Conservation (phyloP, 2,888 invertebrate species). For the Drosophila pseudotalamancana region DNA sequence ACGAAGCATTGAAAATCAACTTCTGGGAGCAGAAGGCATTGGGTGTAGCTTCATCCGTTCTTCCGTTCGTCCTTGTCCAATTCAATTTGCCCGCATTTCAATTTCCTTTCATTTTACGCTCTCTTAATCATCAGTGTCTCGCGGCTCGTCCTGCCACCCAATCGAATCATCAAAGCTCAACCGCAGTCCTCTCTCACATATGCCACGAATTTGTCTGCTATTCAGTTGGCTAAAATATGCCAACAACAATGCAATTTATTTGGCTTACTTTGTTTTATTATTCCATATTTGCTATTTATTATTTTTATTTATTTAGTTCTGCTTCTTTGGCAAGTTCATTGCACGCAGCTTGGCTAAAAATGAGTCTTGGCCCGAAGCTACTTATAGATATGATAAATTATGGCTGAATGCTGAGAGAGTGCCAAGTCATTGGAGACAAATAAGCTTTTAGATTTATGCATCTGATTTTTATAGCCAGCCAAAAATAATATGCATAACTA, state of each 20-base stretch:
- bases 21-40: conserved; percentile 12
- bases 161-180: conserved; percentile 70
- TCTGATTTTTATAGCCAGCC: conserved; percentile 37
- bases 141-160: conserved; percentile 40
- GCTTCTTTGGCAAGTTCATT: conserved; percentile 53
- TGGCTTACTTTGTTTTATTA: conserved; percentile 24
- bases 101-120: conserved; percentile 80
- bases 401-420: conserved; percentile 43
- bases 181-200: conserved; percentile 57
- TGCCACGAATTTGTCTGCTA: conserved; percentile 38
- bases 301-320: background rate
- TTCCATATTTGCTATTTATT: conserved; percentile 3
- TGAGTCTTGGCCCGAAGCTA: conserved; percentile 60
- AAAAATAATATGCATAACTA: conserved; percentile 33
- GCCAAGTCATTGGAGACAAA: conserved; percentile 63
- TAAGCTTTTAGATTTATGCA: conserved; percentile 65
- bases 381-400: conserved; percentile 70
- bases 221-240: conserved; percentile 8
- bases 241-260: conserved; percentile 36
- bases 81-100: conserved; percentile 77
- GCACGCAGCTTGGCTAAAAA: conserved; percentile 60
- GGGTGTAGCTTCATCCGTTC: background rate
- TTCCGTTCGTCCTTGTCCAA: conserved; percentile 47
- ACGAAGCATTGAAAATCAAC: conserved; percentile 62
- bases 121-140: conserved; percentile 59